Percentiles rank a stretch among this genome's conserved stretches.
These are phyloP conservation scores for Lepidurus packardi DNA, from an alignment of 1,140 invertebrate species.

Conservation along the genomic window DNA sequence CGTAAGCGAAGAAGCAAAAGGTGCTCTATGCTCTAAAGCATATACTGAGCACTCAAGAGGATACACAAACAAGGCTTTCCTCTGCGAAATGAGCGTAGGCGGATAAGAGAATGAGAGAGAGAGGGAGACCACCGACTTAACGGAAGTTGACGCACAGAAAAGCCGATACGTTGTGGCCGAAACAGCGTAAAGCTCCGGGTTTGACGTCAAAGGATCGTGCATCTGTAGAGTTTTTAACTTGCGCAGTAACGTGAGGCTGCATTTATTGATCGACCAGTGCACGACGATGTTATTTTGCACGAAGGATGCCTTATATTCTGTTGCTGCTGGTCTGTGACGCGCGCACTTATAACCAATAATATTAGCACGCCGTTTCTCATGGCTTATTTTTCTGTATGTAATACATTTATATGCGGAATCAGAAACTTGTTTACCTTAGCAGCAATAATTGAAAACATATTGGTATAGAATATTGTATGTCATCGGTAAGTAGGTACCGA, in stretches of 20 bases:
- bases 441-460: too few relatives aligned
- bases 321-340: too few relatives aligned
- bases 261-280: background rate
- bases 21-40: background rate
- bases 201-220: background rate
- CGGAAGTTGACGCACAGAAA: background rate
- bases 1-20: background rate
- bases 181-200: background rate
- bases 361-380: too few relatives aligned
- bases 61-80: background rate
- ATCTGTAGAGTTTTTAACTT: background rate
- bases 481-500: too few relatives aligned
- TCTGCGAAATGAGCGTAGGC: background rate
- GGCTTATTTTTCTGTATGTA: too few relatives aligned
- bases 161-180: background rate
- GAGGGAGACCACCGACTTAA: background rate
- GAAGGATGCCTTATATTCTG: background rate
- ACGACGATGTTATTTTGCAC: background rate
- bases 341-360: too few relatives aligned
- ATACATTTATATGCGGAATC: too few relatives aligned
- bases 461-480: too few relatives aligned
- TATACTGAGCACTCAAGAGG: background rate
- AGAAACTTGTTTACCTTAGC: too few relatives aligned
- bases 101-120: background rate
- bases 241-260: background rate